Evolutionary conservation across 1,140 invertebrate species (phyloP).

Genomic region (Lucilia cuprina): DNA sequence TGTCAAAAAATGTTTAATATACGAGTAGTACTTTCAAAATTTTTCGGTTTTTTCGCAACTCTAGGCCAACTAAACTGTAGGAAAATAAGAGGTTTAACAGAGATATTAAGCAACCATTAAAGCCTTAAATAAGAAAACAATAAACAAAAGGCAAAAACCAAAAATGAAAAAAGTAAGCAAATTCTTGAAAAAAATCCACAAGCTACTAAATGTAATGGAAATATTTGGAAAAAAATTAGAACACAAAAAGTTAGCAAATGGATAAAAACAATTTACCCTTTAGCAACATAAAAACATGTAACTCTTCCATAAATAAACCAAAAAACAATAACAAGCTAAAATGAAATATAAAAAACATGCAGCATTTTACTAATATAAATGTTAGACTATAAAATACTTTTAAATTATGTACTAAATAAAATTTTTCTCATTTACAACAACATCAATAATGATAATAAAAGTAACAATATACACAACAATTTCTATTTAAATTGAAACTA

Average conservation of each 20-base stretch:
- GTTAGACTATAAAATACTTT: neutral
- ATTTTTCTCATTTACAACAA: neutral
- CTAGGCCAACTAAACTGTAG: neutral
- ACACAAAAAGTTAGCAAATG: neutral
- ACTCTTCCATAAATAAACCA: neutral
- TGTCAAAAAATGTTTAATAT: slow-evolving; percentile 20
- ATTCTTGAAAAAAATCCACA: neutral
- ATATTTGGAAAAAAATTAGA: neutral
- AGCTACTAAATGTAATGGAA: neutral
- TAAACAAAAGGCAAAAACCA: neutral
- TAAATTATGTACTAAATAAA: neutral
- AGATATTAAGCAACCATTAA: slow-evolving; percentile 16
- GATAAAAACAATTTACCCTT: slow-evolving; percentile 8
- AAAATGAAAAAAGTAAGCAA: neutral
- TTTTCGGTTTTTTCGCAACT: neutral
- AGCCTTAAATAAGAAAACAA: slow-evolving; percentile 16
- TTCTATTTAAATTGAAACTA: slow-evolving; percentile 8
- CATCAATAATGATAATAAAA: neutral
- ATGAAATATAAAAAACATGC: neutral
- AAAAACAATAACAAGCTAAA: neutral
- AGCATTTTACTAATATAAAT: neutral
- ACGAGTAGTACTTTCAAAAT: neutral
- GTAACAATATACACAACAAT: neutral
- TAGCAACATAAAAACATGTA: neutral
- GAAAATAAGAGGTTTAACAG: slow-evolving; percentile 7